Evolutionary conservation across 2,797 vertebrate species (phyloP).

Genomic region (Sebastes kiyomatsui): DNA sequence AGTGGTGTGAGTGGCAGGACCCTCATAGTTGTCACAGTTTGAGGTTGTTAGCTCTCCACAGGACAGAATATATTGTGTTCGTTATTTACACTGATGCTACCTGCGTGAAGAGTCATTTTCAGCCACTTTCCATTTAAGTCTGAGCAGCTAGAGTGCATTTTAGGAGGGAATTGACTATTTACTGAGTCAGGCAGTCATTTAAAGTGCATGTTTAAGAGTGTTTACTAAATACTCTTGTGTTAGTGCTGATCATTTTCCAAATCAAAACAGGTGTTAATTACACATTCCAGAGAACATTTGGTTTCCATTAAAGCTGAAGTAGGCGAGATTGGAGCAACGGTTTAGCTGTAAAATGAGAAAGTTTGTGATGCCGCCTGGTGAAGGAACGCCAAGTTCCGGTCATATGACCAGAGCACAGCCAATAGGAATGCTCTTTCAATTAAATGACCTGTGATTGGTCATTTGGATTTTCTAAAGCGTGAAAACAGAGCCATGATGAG

Average conservation of each 20-base stretch:
- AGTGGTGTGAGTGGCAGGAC: neutral
- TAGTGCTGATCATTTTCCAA: neutral
- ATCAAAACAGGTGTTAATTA: neutral
- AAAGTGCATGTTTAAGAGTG: neutral
- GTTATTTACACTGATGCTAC: neutral
- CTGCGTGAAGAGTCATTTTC: neutral
- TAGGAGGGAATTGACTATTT: neutral
- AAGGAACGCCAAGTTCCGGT: too few species aligned
- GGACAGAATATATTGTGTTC: neutral
- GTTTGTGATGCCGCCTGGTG: too few species aligned
- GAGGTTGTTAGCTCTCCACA: neutral
- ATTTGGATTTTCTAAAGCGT: too few species aligned
- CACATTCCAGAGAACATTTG: neutral
- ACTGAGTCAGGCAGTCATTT: neutral
- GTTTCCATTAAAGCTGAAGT: neutral
- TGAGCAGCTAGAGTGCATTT: neutral
- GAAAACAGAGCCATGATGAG: too few species aligned
- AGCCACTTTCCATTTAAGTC: neutral
- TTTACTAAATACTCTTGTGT: neutral
- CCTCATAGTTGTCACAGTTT: neutral
- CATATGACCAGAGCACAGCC: too few species aligned
- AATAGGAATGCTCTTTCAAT: too few species aligned
- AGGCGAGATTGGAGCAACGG: too few species aligned
- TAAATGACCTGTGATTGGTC: too few species aligned
- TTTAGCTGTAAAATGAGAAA: too few species aligned